phyloP scores from a whole-genome alignment of 2,888 invertebrate genomes.

The Dolichomitus sp. region DNA sequence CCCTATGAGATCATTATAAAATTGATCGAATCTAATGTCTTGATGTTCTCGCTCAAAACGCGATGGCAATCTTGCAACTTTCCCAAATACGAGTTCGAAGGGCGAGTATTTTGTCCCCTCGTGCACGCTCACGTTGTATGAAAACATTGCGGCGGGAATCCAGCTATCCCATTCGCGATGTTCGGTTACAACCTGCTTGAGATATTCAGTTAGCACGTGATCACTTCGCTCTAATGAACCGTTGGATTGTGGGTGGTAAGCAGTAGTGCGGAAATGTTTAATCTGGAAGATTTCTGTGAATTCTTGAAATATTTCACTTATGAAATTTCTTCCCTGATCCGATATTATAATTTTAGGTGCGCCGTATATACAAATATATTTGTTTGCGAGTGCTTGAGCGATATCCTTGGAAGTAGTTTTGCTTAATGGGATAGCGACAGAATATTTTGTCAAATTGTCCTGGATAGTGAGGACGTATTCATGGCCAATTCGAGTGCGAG shows the following conservation, averaged over 20 bases:
- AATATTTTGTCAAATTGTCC: neutral
- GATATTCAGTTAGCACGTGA: neutral
- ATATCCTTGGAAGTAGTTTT: neutral
- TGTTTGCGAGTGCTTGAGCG: neutral
- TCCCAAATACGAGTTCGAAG: no score
- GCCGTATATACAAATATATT: constrained; percentile 9
- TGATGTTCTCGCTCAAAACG: no score
- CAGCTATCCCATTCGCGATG: neutral
- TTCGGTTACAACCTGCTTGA: neutral
- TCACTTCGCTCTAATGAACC: neutral
- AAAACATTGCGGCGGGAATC: no score
- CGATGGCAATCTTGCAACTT: no score
- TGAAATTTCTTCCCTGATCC: no score
- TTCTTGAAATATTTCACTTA: no score
- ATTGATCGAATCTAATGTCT: no score
- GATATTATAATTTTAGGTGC: neutral
- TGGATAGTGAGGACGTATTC: neutral
- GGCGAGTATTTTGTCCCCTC: no score
- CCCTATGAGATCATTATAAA: no score
- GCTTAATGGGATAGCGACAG: neutral
- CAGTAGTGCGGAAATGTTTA: no score
- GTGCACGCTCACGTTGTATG: neutral
- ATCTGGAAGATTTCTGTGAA: no score
- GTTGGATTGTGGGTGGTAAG: neutral
- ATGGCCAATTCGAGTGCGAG: neutral